Evolutionary conservation across 2,888 invertebrate genomes (phyloP).

Genomic region (Electrophaes corylata): DNA sequence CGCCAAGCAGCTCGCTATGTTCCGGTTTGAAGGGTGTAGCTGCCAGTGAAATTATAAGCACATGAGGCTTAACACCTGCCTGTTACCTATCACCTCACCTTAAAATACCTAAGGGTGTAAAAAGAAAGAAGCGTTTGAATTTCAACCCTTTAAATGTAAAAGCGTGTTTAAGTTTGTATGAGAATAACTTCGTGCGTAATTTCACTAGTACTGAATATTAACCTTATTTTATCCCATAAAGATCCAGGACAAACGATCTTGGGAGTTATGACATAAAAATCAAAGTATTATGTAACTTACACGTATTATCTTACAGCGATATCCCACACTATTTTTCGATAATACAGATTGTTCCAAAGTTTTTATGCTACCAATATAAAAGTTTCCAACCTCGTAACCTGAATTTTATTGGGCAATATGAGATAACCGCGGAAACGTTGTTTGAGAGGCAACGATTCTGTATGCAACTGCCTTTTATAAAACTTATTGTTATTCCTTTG

Average conservation of each 20-base stretch:
- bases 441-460: constrained; percentile 19
- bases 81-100: too few relatives aligned
- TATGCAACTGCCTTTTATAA: constrained; percentile 19
- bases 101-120: too few relatives aligned
- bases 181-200: too few relatives aligned
- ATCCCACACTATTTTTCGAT: constrained; percentile 6
- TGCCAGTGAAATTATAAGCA: too few relatives aligned
- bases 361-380: constrained; percentile 42
- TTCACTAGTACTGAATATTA: not conserved
- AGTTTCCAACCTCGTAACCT: constrained; percentile 39
- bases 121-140: too few relatives aligned
- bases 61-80: too few relatives aligned
- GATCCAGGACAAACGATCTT: not conserved
- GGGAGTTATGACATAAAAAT: not conserved
- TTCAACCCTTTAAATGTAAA: too few relatives aligned
- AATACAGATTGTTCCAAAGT: constrained; percentile 32
- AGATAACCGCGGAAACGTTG: constrained; percentile 31
- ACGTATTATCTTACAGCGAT: not conserved
- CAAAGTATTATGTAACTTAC: not conserved
- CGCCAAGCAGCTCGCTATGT: too few relatives aligned
- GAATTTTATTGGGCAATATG: constrained; percentile 41
- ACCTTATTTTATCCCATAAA: not conserved
- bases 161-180: too few relatives aligned
- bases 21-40: too few relatives aligned
- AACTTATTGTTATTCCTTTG: constrained; percentile 10